phyloP scores from a whole-genome alignment of 1,140 invertebrate species.

The Pinna nobilis region DNA sequence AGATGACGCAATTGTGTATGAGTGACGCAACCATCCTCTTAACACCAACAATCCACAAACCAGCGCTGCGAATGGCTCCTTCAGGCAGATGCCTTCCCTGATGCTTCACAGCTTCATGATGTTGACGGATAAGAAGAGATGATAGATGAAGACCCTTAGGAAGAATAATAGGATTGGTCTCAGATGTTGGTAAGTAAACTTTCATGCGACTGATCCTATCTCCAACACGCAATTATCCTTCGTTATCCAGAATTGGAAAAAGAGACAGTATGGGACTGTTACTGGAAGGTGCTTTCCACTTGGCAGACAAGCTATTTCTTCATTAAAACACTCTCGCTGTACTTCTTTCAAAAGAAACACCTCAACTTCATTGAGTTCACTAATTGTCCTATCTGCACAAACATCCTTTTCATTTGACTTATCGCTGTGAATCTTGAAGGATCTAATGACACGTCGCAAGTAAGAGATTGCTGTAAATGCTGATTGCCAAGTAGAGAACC shows the following conservation, averaged over 20 bases:
- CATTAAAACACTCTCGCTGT: constrained; percentile 10
- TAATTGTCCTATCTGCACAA: background rate
- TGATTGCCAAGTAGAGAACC: background rate
- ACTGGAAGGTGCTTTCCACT: background rate
- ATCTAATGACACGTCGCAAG: background rate
- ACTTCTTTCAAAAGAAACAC: constrained; percentile 7
- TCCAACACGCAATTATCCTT: constrained; percentile 33
- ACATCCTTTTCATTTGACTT: constrained; percentile 1
- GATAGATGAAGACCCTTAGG: constrained; percentile 27
- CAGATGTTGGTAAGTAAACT: background rate
- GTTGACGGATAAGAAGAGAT: constrained; percentile 20
- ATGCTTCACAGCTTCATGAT: constrained; percentile 36
- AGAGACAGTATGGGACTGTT: background rate
- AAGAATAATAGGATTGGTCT: constrained; percentile 44
- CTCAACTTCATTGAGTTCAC: background rate
- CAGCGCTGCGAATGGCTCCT: constrained; percentile 17
- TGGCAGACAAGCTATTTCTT: background rate
- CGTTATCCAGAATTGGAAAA: constrained; percentile 30
- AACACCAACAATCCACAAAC: constrained; percentile 24
- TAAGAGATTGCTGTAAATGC: background rate
- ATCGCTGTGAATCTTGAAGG: constrained; percentile 4
- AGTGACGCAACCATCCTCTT: constrained; percentile 15
- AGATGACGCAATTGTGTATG: constrained; percentile 18
- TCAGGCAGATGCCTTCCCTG: constrained; percentile 38
- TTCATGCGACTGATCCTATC: constrained; percentile 22